Conservation (phyloP, 2,888 invertebrate species). For the Cheilosia variabilis region DNA sequence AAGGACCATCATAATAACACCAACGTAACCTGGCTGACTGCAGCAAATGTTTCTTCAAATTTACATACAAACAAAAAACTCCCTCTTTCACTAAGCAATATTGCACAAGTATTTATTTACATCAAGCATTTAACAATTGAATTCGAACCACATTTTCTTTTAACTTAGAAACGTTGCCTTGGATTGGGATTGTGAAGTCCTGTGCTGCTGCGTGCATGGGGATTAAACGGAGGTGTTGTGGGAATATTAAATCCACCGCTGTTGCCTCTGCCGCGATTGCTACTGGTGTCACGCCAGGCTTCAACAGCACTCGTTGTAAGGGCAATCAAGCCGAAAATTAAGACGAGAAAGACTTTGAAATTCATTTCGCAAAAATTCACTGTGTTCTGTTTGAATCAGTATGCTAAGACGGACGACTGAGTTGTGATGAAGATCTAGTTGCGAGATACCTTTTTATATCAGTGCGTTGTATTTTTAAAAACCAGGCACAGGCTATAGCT, state of each 20-base stretch:
- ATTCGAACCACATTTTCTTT: no score
- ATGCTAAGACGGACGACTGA: conserved; percentile 1
- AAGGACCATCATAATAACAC: no score
- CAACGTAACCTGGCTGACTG: no score
- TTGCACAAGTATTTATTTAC: no score
- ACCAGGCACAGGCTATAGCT: not conserved
- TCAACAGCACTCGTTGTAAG: conserved; percentile 37
- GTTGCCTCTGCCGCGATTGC: conserved; percentile 3
- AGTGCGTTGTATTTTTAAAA: not conserved
- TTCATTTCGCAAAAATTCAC: conserved; percentile 33
- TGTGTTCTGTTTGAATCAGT: not conserved
- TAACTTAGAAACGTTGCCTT: conserved; percentile 19
- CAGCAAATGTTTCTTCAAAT: no score
- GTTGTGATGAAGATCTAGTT: conserved; percentile 12
- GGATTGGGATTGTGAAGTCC: conserved; percentile 46
- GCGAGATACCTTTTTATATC: conserved; percentile 32
- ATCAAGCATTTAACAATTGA: no score
- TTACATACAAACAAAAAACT: no score
- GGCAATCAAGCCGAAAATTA: conserved; percentile 56
- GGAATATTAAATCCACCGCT: conserved; percentile 19
- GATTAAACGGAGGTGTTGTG: conserved; percentile 57
- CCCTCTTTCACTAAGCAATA: no score
- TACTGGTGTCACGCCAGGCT: conserved; percentile 31
- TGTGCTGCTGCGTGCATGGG: conserved; percentile 8
- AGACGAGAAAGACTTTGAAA: conserved; percentile 54